Percentiles rank a stretch among this genome's conserved stretches.
phyloP scores from a whole-genome alignment of 2,888 invertebrate species.

The Catocala fraxini region DNA sequence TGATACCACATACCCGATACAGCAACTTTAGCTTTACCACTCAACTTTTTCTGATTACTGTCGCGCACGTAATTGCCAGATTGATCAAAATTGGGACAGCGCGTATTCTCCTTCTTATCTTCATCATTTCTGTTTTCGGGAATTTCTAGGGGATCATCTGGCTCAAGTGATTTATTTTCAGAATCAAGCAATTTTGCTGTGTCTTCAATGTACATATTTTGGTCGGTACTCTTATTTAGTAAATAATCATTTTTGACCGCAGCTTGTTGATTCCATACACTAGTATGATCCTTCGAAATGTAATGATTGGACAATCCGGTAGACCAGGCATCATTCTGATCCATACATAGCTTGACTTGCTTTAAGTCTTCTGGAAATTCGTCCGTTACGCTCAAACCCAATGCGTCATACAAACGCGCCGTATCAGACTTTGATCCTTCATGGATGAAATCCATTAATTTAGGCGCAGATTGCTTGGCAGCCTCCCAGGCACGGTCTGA shows the following conservation, averaged over 20 bases:
- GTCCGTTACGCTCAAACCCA: constrained; percentile 72
- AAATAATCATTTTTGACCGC: constrained; percentile 60
- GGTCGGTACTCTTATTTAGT: constrained; percentile 54
- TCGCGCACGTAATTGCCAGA: constrained; percentile 77
- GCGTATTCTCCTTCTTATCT: constrained; percentile 67
- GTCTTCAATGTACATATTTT: constrained; percentile 59
- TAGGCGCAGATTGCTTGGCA: constrained; percentile 83
- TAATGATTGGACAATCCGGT: constrained; percentile 62
- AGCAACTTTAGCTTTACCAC: constrained; percentile 71
- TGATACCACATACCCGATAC: constrained; percentile 82
- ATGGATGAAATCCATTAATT: constrained; percentile 82
- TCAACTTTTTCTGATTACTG: constrained; percentile 73
- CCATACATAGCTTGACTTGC: constrained; percentile 66
- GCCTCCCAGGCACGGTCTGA: constrained; percentile 85
- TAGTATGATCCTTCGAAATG: constrained; percentile 66
- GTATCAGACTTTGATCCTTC: constrained; percentile 83
- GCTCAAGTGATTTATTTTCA: constrained; percentile 60
- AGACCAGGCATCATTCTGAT: constrained; percentile 66
- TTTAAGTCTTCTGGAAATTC: constrained; percentile 72
- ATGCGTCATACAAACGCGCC: constrained; percentile 81
- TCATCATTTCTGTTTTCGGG: constrained; percentile 62
- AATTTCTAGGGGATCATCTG: constrained; percentile 62
- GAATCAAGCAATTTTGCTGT: constrained; percentile 58
- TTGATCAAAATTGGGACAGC: constrained; percentile 77
- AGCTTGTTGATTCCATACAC: constrained; percentile 70